A percentile compares a stretch with the other conserved stretches of the same genome.
Evolutionary conservation across 2,888 invertebrate species (phyloP).

Genomic region (Biston stratarius): DNA sequence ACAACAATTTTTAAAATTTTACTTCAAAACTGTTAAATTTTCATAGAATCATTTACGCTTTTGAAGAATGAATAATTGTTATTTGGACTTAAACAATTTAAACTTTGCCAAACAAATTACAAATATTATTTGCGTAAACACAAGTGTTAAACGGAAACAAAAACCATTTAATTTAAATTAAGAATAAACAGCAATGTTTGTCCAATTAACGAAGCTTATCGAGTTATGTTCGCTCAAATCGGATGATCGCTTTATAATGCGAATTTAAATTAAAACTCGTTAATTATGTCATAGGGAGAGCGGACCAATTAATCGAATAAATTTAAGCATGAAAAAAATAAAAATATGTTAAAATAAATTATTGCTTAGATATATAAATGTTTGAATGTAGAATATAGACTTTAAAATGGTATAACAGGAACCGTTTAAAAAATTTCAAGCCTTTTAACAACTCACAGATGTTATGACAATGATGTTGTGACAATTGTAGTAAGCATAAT

Average conservation of each 20-base stretch:
- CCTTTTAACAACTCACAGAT: too few species aligned
- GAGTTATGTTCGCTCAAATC: conserved; percentile 49
- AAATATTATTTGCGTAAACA: conserved; percentile 25
- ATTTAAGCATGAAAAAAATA: conserved; percentile 2
- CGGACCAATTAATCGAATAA: conserved; percentile 13
- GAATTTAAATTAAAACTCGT: conserved; percentile 48
- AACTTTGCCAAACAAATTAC: conserved; percentile 12
- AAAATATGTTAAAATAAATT: not conserved
- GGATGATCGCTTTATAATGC: conserved; percentile 46
- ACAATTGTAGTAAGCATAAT: too few species aligned
- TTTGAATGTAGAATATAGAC: too few species aligned
- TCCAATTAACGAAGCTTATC: conserved; percentile 49
- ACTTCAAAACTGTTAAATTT: too few species aligned
- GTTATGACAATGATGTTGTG: too few species aligned
- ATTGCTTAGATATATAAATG: too few species aligned
- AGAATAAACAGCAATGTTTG: conserved; percentile 49
- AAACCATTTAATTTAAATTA: conserved; percentile 43
- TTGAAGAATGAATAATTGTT: not conserved
- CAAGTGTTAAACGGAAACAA: conserved; percentile 25
- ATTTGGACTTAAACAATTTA: conserved; percentile 7
- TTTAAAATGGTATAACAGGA: too few species aligned
- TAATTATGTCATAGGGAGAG: conserved; percentile 49
- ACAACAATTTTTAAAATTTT: too few species aligned
- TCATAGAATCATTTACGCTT: too few species aligned
- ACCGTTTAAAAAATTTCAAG: too few species aligned